Base-by-base conservation (phyloP, 2,797 vertebrate species). In the Fistularia commersonii region DNA sequence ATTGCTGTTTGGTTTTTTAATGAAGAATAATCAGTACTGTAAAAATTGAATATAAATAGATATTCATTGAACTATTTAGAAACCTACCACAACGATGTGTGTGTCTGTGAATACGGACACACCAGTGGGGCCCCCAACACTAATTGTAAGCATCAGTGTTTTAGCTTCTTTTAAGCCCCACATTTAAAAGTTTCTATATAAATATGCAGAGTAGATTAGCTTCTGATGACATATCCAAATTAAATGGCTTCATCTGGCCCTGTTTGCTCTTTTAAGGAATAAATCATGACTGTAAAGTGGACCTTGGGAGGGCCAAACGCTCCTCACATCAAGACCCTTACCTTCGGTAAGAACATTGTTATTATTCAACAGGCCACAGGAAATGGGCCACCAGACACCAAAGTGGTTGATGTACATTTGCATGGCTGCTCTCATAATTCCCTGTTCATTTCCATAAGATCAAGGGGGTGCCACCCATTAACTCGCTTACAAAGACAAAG, bases 321-420 rank as follows among this genome's bases (percentile, higher is more conserved):
- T 87, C 81, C 79, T 87, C 86, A 85, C 86, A 87, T 89, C 85
- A 88, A 88, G 85, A 87, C 85, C 85, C 87, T 87, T 86, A 83
- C 80, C 81, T 77, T 54, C 44, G 84, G 85, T 89, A 87, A 87
- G 83, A 85, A 87, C 86, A 74, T 80, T 87, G 78, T 87, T 83
- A 74, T 87, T 86, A 86, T 89, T 86, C 84, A 81, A 60, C 80
- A 61, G 82, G 79, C 81, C 81, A 84, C 80, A 83, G 82, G 80
- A 86, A 89, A 89, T 87, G 77, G 81, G 83, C 87, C 86, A 89
- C 84, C 86, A 88, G 86, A 83, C 84, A 83, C 85, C 82, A 87
- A 85, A 88, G 87, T 89, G 87, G 83, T 79, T 88, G 81, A 85
- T 87, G 86, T 87, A 88, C 83, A 89, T 89, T 88, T 88, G 87